These are phyloP conservation scores for Brachypalpus laphriformis DNA, from an alignment of 2,888 invertebrate species.

Conservation along the genomic window DNA sequence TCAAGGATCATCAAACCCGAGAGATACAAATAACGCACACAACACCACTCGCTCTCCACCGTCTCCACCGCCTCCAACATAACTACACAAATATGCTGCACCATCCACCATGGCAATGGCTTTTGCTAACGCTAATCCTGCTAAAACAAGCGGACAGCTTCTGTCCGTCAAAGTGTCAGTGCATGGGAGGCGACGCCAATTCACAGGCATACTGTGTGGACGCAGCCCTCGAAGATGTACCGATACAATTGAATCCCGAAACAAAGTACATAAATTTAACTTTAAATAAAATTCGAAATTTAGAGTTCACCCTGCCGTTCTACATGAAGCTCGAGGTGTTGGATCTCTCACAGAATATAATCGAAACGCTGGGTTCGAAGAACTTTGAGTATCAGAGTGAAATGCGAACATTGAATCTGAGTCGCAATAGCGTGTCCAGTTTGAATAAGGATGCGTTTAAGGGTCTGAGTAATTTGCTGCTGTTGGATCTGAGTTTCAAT, in stretches of 20 bases:
- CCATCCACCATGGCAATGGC: conserved; percentile 73
- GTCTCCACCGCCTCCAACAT: not conserved
- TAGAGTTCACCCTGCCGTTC: conserved; percentile 91
- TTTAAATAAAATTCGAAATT: conserved; percentile 91
- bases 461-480: conserved; percentile 87
- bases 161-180: conserved; percentile 92
- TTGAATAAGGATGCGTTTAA: conserved; percentile 90
- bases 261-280: conserved; percentile 91
- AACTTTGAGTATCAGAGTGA: conserved; percentile 91
- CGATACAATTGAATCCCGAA: conserved; percentile 94
- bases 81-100: conserved; percentile 66
- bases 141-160: conserved; percentile 84
- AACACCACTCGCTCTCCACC: not conserved
- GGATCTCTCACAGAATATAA: conserved; percentile 92
- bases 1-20: conserved; percentile 60
- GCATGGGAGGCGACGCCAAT: conserved; percentile 87
- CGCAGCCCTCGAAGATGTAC: conserved; percentile 92
- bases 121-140: conserved; percentile 78
- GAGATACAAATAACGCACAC: conserved; percentile 51
- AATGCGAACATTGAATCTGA: conserved; percentile 90
- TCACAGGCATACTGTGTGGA: conserved; percentile 90
- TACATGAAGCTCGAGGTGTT: conserved; percentile 91
- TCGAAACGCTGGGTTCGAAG: conserved; percentile 90
- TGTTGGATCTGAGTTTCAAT: conserved; percentile 90
- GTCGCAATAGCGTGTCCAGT: conserved; percentile 88